Base-by-base conservation (phyloP, 2,888 invertebrate genomes). In the Pediacus dermestoides region DNA sequence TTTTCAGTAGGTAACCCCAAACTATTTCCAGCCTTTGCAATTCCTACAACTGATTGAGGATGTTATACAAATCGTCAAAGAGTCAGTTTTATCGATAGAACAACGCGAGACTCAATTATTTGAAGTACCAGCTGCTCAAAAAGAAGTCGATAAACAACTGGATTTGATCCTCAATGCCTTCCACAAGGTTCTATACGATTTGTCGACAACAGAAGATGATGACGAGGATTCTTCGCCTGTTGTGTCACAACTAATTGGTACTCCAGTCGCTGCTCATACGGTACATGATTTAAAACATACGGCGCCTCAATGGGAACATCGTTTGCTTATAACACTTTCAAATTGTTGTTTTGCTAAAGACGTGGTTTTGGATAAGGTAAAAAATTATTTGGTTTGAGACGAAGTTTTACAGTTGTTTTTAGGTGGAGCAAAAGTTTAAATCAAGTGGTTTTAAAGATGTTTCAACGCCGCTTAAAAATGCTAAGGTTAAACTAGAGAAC, bases 271-370 rank as follows among this genome's bases (percentile, higher is more conserved):
- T 14, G 52, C 58, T 12, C 61, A 64, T 36, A 63, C 60, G 43
- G 35, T 66, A 52, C 53, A 64, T 48, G 34, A 47, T 34, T 47
- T 39, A 12, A 52, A 42, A 40, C 55, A 70, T 21, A 70, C 75
- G 33, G 67, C 77, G 13, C 13, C 28, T 60, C 76, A 78, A 32
- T 86, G 86, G 84, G 88, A 88, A 64, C 84, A 85, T 56, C 77
- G 87, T 38, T 75, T 94, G 50, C 74, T 95, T 26, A 84, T 92
- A 42, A 87, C 90, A 34, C 75, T 90, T 43, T 89, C 92, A 52
- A 94, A 95, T 69, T 91, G 91, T 63, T 82, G 83, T 44, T 91
- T 88, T 66, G 88, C 91, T 3, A 76, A 83, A 37, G 80, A 80
- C 43, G 76, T 79, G 30, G 81, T 88, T 32, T 74, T 93, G 44